phyloP scores from a whole-genome alignment of 2,797 vertebrate genomes.

The Microctenopoma steveboyesi region DNA sequence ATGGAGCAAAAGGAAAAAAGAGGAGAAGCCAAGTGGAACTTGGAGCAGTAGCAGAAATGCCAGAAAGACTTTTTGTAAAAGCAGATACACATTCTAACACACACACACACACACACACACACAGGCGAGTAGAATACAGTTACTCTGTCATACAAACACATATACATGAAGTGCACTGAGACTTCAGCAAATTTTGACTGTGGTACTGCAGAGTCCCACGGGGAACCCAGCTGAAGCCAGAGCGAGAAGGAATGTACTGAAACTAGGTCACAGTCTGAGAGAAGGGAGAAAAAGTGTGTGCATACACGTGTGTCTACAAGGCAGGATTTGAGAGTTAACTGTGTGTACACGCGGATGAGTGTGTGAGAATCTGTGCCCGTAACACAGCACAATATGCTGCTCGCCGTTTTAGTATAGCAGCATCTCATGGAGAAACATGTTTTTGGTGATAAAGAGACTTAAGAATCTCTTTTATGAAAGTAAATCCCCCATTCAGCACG shows the following conservation, averaged over 20 bases:
- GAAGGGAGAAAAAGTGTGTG: conserved; percentile 41
- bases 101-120: conserved; percentile 3
- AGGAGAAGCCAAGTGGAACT: conserved; percentile 67
- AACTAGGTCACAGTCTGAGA: conserved; percentile 80
- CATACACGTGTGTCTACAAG: conserved; percentile 52
- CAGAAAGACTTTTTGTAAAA: conserved; percentile 48
- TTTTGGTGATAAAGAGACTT: conserved; percentile 56
- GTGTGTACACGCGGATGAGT: conserved; percentile 33
- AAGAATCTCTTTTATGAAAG: conserved; percentile 20
- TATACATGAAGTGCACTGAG: conserved; percentile 15
- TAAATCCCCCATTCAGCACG: conserved; percentile 30
- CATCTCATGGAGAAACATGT: conserved; percentile 39
- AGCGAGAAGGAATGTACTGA: conserved; percentile 72
- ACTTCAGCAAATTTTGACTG: conserved; percentile 52
- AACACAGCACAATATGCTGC: conserved; percentile 29
- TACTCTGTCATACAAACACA: conserved; percentile 24
- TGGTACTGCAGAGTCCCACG: conserved; percentile 59
- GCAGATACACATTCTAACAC: conserved; percentile 10
- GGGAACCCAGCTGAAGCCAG: conserved; percentile 67
- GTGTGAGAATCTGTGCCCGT: conserved; percentile 20
- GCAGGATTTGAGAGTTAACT: conserved; percentile 52
- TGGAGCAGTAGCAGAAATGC: conserved; percentile 43
- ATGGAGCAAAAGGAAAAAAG: conserved; percentile 52
- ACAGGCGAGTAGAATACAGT: conserved; percentile 28
- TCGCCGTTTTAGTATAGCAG: conserved; percentile 37